Conservation (phyloP, 2,113 vertebrate species). For the Progne subis region DNA sequence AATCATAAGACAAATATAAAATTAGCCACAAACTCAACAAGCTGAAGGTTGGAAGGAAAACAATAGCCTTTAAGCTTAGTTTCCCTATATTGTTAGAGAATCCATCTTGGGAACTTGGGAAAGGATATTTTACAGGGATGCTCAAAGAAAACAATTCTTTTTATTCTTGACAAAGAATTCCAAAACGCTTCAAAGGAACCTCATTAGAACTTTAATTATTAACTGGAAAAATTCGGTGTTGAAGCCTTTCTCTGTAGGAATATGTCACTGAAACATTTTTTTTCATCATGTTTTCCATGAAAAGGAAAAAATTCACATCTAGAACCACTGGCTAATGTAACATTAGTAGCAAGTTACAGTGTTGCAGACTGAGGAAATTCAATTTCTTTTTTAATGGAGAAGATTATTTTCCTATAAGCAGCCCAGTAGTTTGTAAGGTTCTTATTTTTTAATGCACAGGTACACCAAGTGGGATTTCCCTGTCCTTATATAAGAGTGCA, state of each 20-base stretch:
- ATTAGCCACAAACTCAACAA: background rate
- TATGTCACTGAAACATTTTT: background rate
- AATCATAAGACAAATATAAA: background rate
- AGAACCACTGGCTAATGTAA: background rate
- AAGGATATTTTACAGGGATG: background rate
- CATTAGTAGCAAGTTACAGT: background rate
- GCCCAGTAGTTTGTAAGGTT: background rate
- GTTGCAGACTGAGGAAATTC: background rate
- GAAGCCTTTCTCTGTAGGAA: background rate
- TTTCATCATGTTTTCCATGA: background rate
- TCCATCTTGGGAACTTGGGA: background rate
- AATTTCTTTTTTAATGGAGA: background rate
- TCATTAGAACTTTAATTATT: background rate
- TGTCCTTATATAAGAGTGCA: background rate
- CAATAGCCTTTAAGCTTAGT: background rate
- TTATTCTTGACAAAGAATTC: background rate
- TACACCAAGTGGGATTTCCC: background rate
- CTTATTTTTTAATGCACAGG: background rate
- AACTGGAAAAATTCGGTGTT: background rate
- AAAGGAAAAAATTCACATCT: background rate
- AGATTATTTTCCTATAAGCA: background rate
- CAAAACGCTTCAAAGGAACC: background rate
- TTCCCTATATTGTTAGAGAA: background rate
- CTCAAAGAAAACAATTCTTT: background rate
- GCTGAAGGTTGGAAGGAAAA: background rate